Evolutionary conservation across 1,140 invertebrate genomes (phyloP).

Genomic region (Argopecten irradians): DNA sequence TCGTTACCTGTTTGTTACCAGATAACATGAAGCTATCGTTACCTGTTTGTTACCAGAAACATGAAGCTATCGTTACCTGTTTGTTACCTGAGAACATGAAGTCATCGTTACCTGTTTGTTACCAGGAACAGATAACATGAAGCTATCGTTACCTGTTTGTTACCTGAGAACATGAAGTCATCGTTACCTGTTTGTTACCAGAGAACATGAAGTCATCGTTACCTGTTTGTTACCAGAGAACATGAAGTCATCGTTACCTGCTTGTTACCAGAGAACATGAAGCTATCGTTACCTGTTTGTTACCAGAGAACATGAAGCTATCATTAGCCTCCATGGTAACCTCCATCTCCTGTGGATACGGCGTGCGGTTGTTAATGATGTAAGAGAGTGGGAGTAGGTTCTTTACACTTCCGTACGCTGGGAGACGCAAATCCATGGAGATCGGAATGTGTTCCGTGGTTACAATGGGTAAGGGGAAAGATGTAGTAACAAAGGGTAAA

Average conservation of each 20-base stretch:
- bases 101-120: too few relatives aligned
- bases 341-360: constrained; percentile 84
- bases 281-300: constrained; percentile 91
- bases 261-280: too few relatives aligned
- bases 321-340: constrained; percentile 88
- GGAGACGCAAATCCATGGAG: constrained; percentile 84
- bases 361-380: constrained; percentile 85
- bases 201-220: too few relatives aligned
- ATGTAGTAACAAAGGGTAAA: constrained; percentile 72
- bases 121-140: background rate
- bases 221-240: too few relatives aligned
- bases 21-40: too few relatives aligned
- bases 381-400: constrained; percentile 82
- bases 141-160: background rate
- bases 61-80: too few relatives aligned
- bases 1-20: too few relatives aligned
- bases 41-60: too few relatives aligned
- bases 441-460: constrained; percentile 83
- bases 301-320: constrained; percentile 93
- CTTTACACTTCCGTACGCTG: constrained; percentile 85
- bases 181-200: too few relatives aligned
- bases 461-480: constrained; percentile 75
- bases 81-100: too few relatives aligned
- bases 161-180: too few relatives aligned
- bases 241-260: too few relatives aligned